Conservation (phyloP, 1,140 invertebrate genomes). For the Drosophila fuyamai region DNA sequence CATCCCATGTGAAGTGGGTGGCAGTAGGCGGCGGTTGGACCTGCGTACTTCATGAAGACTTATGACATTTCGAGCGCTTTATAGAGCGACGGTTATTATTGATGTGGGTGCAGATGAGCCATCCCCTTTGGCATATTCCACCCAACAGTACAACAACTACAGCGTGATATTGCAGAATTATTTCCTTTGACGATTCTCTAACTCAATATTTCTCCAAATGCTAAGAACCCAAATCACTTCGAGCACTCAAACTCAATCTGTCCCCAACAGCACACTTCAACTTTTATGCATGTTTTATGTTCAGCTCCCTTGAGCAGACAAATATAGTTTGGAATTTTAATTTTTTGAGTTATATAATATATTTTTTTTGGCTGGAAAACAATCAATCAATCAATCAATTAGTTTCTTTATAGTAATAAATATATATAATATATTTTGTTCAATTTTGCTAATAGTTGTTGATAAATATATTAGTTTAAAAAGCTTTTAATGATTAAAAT, state of each 20-base stretch:
- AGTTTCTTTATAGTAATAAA: too few relatives aligned
- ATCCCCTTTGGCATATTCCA: conserved; percentile 20
- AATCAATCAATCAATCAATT: too few relatives aligned
- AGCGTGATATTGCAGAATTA: conserved; percentile 20
- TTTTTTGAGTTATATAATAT: too few relatives aligned
- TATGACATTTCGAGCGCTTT: conserved; percentile 53
- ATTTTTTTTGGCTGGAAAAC: too few relatives aligned
- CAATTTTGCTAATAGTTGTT: too few relatives aligned
- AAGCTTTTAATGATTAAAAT: too few relatives aligned
- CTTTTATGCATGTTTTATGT: conserved; percentile 3
- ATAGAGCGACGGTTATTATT: conserved; percentile 13
- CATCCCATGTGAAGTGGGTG: conserved; percentile 20
- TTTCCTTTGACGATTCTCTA: conserved; percentile 17
- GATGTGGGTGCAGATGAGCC: conserved; percentile 7
- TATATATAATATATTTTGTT: too few relatives aligned
- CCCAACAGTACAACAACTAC: conserved; percentile 10
- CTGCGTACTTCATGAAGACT: conserved; percentile 59
- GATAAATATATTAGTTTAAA: too few relatives aligned
- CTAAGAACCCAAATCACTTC: conserved; percentile 1
- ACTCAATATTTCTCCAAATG: conserved; percentile 19
- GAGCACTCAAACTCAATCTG: not conserved
- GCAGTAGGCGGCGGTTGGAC: conserved; percentile 8
- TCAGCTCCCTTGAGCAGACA: not conserved
- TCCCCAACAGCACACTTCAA: not conserved
- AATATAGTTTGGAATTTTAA: not conserved